phyloP scores from a whole-genome alignment of 2,113 vertebrate genomes.

The Crotalus viridis region DNA sequence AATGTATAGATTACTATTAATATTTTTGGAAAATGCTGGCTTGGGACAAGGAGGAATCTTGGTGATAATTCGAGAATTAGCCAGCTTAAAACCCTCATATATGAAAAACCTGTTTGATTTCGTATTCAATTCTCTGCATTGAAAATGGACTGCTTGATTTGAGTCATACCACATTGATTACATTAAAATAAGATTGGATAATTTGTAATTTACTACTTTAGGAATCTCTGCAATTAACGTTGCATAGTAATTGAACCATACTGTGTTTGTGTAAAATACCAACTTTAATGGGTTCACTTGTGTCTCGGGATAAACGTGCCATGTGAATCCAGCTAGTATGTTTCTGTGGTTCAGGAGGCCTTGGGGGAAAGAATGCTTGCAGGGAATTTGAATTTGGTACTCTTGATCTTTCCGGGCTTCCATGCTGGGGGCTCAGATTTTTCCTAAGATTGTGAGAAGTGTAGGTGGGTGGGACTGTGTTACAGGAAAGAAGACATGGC shows the following conservation, averaged over 20 bases:
- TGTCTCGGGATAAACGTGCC: background rate
- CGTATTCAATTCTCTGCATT: background rate
- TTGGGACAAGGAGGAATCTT: background rate
- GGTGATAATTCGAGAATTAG: background rate
- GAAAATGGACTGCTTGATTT: background rate
- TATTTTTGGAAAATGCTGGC: background rate
- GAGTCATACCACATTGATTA: background rate
- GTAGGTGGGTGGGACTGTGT: background rate
- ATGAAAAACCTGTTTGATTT: background rate
- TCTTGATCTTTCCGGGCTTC: background rate
- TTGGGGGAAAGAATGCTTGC: background rate
- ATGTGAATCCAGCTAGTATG: background rate
- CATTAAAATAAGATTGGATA: background rate
- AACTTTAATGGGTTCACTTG: background rate
- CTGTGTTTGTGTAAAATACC: background rate
- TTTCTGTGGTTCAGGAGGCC: background rate
- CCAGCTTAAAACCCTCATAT: background rate
- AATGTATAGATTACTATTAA: background rate
- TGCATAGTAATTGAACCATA: background rate
- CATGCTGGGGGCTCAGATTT: background rate
- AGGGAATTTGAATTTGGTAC: background rate
- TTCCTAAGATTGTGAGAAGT: background rate
- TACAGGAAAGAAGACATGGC: background rate
- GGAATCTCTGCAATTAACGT: background rate
- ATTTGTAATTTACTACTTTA: background rate